These are phyloP conservation scores for Bombus vancouverensis DNA, from an alignment of 1,140 invertebrate species.

Conservation along the genomic window DNA sequence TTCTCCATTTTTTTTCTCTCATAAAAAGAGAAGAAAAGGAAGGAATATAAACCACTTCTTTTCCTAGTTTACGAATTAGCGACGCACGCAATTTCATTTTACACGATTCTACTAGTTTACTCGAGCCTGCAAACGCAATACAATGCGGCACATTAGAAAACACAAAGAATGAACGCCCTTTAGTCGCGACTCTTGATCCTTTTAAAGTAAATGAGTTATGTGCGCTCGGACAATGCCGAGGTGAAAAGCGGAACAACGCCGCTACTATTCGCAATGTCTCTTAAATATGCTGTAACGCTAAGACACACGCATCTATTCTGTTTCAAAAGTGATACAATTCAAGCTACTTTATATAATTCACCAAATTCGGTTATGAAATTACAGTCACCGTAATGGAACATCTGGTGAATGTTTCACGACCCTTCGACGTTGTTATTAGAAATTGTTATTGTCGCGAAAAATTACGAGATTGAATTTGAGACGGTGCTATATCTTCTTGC, in stretches of 20 bases:
- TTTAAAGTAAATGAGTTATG: conserved; percentile 20
- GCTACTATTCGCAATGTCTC: not conserved
- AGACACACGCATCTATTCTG: too few species aligned
- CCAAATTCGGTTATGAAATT: too few species aligned
- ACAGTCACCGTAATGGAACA: not conserved
- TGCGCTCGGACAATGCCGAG: not conserved
- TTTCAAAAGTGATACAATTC: too few species aligned
- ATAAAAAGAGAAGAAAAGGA: too few species aligned
- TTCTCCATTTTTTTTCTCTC: not conserved
- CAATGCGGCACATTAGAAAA: not conserved
- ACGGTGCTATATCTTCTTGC: not conserved
- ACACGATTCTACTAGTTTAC: not conserved
- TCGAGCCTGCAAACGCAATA: not conserved
- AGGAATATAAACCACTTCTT: not conserved
- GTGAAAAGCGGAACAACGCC: not conserved
- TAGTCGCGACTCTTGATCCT: not conserved
- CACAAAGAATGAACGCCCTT: not conserved
- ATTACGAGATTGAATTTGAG: not conserved
- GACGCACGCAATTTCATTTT: too few species aligned
- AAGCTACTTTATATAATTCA: too few species aligned
- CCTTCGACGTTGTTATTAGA: too few species aligned
- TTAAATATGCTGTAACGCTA: conserved; percentile 4
- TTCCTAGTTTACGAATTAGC: not conserved
- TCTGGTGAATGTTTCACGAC: not conserved
- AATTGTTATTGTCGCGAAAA: not conserved